Evolutionary conservation across 1,140 invertebrate species (phyloP).

Genomic region (Caerostris darwini): DNA sequence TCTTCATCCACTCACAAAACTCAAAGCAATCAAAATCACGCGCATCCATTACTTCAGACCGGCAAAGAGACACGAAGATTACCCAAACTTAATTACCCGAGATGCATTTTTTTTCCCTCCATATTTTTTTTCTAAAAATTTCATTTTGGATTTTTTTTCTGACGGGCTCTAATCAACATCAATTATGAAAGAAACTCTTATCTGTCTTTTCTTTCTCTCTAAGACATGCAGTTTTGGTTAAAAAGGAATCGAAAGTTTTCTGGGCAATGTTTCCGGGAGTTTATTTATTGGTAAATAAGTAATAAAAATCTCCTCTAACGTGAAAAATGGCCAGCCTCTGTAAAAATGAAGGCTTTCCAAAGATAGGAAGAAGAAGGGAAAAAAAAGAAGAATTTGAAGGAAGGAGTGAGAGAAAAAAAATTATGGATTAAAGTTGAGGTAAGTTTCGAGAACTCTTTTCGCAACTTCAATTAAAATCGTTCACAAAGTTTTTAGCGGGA

Average conservation of each 20-base stretch:
- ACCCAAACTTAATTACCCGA: slow-evolving; percentile 59
- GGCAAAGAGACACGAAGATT: slow-evolving; percentile 29
- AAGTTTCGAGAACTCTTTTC: slow-evolving; percentile 39
- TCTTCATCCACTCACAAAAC: neutral
- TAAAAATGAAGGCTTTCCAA: neutral
- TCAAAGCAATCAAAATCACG: slow-evolving; percentile 48
- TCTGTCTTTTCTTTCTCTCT: neutral
- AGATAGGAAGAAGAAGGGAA: neutral
- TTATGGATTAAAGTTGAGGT: neutral
- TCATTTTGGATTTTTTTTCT: neutral
- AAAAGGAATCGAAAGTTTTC: slow-evolving; percentile 33
- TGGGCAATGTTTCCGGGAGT: slow-evolving; percentile 49
- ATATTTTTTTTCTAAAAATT: neutral
- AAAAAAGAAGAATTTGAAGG: neutral
- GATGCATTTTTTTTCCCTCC: neutral
- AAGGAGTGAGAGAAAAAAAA: neutral
- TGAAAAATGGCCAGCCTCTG: neutral
- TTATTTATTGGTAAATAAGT: slow-evolving; percentile 65
- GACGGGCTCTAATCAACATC: slow-evolving; percentile 38
- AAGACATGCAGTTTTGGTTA: neutral
- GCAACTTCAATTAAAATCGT: slow-evolving; percentile 12
- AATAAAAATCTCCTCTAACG: neutral
- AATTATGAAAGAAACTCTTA: slow-evolving; percentile 61
- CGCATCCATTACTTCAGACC: neutral
- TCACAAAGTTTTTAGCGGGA: neutral